Conservation (phyloP, 2,797 vertebrate genomes). For the Australoheros facetus region DNA sequence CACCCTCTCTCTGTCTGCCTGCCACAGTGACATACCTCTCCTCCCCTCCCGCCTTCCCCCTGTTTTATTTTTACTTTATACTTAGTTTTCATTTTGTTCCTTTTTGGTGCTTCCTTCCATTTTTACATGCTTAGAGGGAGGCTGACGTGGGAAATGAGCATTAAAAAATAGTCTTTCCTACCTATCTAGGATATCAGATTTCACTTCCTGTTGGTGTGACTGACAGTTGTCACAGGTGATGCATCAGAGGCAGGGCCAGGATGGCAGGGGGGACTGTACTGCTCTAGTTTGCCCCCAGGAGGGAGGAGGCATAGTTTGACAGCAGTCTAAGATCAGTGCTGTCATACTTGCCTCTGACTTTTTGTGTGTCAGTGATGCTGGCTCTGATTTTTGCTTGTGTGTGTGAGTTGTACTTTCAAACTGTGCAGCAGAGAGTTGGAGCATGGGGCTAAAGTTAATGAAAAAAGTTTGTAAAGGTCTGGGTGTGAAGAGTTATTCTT, state of each 20-base stretch:
- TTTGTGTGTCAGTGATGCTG: background rate
- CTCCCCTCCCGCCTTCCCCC: fast-evolving
- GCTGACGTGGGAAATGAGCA: background rate
- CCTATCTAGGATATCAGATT: slow-evolving; percentile 38
- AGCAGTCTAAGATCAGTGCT: slow-evolving; percentile 29
- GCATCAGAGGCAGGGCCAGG: background rate
- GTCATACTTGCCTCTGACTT: slow-evolving; percentile 7
- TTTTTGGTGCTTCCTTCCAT: background rate
- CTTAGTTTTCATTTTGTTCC: background rate
- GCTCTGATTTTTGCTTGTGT: background rate
- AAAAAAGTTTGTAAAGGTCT: background rate
- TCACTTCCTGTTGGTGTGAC: slow-evolving; percentile 43
- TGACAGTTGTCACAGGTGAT: slow-evolving; percentile 56
- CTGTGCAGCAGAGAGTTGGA: background rate
- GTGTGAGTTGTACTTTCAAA: background rate
- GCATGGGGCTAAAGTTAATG: fast-evolving
- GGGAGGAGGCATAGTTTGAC: background rate
- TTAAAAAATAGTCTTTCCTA: background rate
- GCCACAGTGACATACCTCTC: background rate
- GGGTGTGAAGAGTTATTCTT: background rate
- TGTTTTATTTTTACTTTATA: too few species aligned
- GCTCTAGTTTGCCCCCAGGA: slow-evolving; percentile 1
- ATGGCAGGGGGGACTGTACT: background rate
- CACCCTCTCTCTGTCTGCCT: background rate
- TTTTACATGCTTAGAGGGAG: background rate